Percentiles rank a stretch among this genome's conserved stretches.
Conservation (phyloP, 2,888 invertebrate genomes). For the Drosophila mayaguana region DNA sequence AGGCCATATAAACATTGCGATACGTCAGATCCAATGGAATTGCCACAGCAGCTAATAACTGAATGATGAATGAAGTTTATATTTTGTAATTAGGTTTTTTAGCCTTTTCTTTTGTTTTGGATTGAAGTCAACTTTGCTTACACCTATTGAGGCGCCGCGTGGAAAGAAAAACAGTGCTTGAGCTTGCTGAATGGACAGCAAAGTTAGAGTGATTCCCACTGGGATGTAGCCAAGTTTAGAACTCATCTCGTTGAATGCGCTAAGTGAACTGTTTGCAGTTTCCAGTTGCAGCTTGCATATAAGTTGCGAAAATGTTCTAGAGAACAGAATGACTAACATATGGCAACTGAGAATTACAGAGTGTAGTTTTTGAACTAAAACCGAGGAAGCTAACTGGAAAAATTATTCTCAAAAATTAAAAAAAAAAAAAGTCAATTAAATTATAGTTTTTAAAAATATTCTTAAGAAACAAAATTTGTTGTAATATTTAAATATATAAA, state of each 20-base stretch:
- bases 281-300: constrained; percentile 8
- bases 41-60: constrained; percentile 90
- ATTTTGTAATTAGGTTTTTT: background rate
- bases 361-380: background rate
- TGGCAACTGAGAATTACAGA: background rate
- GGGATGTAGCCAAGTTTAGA: constrained; percentile 7
- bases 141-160: constrained; percentile 75
- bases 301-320: constrained; percentile 8
- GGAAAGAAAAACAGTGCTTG: constrained; percentile 70
- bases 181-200: constrained; percentile 10
- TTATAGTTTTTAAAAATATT: too few species aligned
- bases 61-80: constrained; percentile 61
- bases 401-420: too few species aligned
- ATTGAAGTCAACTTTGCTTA: constrained; percentile 42
- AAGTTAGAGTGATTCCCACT: constrained; percentile 23
- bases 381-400: background rate
- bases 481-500: too few species aligned
- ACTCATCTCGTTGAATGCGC: constrained; percentile 57
- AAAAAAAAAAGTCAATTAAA: too few species aligned
- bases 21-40: constrained; percentile 89
- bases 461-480: too few species aligned
- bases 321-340: background rate
- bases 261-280: constrained; percentile 52
- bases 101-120: background rate
- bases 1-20: constrained; percentile 90